Evolutionary conservation across 2,888 invertebrate species (phyloP).

Genomic region (Andrena camellia): DNA sequence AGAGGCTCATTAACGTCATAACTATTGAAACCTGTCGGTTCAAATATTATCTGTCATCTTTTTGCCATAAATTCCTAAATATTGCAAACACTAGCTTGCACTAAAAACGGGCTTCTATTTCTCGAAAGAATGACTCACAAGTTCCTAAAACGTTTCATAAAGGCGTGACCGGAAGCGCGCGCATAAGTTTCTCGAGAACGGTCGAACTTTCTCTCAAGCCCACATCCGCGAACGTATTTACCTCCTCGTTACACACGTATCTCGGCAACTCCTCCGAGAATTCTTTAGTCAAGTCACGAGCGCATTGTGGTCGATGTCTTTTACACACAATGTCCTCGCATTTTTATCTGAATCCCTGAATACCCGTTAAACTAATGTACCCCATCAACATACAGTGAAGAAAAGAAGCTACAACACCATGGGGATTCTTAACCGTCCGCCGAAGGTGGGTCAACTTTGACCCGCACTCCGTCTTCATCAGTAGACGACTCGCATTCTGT

Average conservation of each 20-base stretch:
- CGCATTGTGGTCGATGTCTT: conserved; percentile 1
- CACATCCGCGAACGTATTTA: conserved; percentile 48
- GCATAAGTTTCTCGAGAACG: conserved; percentile 40
- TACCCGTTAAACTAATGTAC: not conserved
- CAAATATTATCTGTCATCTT: not conserved
- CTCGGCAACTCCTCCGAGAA: conserved; percentile 15
- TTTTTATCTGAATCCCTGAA: not conserved
- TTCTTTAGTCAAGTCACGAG: conserved; percentile 4
- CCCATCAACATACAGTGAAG: too few relatives aligned
- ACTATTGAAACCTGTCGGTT: too few relatives aligned
- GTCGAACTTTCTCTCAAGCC: conserved; percentile 55
- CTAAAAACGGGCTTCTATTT: not conserved
- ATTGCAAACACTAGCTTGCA: not conserved
- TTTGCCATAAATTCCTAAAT: not conserved
- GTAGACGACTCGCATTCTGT: too few relatives aligned
- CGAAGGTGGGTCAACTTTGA: too few relatives aligned
- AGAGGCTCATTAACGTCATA: too few relatives aligned
- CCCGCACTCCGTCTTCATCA: too few relatives aligned
- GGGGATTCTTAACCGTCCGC: too few relatives aligned
- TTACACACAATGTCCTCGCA: conserved; percentile 7
- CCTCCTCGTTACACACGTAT: conserved; percentile 13
- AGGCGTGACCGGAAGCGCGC: conserved; percentile 48
- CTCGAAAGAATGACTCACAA: conserved; percentile 3
- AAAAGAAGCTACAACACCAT: not conserved
- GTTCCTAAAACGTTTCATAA: conserved; percentile 11